These are phyloP conservation scores for Drosophila colorata DNA, from an alignment of 2,888 invertebrate species.

Conservation along the genomic window DNA sequence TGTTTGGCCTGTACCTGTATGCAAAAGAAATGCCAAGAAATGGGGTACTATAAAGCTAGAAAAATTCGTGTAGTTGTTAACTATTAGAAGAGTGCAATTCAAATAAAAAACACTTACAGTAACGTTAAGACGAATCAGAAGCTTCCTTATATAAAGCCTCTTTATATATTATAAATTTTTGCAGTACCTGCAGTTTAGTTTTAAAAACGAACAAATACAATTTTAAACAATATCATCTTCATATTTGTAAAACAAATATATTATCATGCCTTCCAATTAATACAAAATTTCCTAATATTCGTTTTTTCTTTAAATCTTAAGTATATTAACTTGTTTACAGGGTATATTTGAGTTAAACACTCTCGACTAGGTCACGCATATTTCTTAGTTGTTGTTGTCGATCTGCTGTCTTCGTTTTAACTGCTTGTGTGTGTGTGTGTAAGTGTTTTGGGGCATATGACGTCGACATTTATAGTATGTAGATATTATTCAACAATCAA, in stretches of 20 bases:
- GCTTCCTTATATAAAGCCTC: too few relatives aligned
- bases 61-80: neutral
- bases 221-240: too few relatives aligned
- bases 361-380: conserved; percentile 16
- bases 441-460: conserved; percentile 43
- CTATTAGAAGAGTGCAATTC: neutral
- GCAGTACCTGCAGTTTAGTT: too few relatives aligned
- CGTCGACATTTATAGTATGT: conserved; percentile 40
- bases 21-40: too few relatives aligned
- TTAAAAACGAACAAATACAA: too few relatives aligned
- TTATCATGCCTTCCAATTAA: too few relatives aligned
- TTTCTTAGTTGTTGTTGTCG: conserved; percentile 23
- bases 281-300: too few relatives aligned
- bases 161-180: too few relatives aligned
- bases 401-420: conserved; percentile 31
- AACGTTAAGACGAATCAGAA: too few relatives aligned
- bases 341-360: conserved; percentile 15
- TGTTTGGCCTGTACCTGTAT: conserved; percentile 20
- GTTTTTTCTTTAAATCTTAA: too few relatives aligned
- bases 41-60: neutral
- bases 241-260: too few relatives aligned
- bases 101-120: too few relatives aligned
- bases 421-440: conserved; percentile 15
- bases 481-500: conserved; percentile 75
- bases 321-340: conserved; percentile 8